Evolutionary conservation across 2,797 vertebrate species (phyloP).

Genomic region (Danio albolineatus): DNA sequence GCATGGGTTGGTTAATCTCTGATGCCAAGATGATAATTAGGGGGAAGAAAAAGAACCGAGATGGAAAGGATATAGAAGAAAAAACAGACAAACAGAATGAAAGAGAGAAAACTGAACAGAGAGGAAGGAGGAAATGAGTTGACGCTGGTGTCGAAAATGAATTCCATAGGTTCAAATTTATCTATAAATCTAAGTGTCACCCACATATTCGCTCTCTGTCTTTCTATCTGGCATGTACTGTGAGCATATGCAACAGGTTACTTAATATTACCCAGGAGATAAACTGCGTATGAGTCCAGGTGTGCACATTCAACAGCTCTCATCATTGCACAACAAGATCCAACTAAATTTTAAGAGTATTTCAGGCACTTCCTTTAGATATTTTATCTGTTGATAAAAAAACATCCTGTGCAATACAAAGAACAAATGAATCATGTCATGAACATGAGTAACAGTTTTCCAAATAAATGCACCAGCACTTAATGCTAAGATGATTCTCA

Average conservation of each 20-base stretch:
- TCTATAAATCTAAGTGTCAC: background rate
- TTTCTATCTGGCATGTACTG: background rate
- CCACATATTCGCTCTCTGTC: background rate
- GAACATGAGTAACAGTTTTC: background rate
- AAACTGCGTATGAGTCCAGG: background rate
- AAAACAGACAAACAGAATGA: background rate
- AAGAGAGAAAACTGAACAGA: background rate
- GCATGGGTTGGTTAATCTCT: slow-evolving; percentile 4
- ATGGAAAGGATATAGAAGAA: slow-evolving; percentile 49
- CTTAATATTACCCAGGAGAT: slow-evolving; percentile 17
- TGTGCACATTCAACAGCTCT: slow-evolving; percentile 25
- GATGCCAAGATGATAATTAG: background rate
- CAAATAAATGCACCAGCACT: background rate
- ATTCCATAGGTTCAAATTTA: background rate
- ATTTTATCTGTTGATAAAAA: background rate
- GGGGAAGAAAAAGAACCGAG: slow-evolving; percentile 4
- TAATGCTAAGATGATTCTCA: background rate
- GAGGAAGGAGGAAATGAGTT: slow-evolving; percentile 50
- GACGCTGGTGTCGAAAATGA: slow-evolving; percentile 4
- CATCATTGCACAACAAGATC: slow-evolving; percentile 12
- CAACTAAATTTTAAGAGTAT: background rate
- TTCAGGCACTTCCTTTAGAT: background rate
- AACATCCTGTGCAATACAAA: background rate
- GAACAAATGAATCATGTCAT: background rate
- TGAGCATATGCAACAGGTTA: slow-evolving; percentile 4